Base-by-base conservation (phyloP, 2,888 invertebrate genomes). In the Andrena haemorrhoa region DNA sequence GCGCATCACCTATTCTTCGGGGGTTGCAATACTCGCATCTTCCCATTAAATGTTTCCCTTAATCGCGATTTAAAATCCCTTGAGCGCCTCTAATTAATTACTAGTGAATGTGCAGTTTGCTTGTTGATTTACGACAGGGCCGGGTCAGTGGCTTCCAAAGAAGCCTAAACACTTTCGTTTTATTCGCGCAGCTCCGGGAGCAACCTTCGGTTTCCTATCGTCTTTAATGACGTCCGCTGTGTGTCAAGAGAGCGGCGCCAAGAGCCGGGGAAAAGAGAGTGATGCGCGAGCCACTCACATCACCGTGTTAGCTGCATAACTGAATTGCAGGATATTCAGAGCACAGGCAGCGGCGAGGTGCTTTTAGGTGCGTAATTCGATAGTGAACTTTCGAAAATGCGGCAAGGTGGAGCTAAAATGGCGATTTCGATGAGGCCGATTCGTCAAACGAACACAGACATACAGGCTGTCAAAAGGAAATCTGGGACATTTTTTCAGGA, bases 291-390 rank as follows among this genome's bases (percentile, higher is more conserved):
- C 83, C 68, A 80, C 86, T 86, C 82, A 82, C 81, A 86, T 75
- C 78, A 81, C 79, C 78, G 82, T 79, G 85, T 86, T 86, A 87
- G 87, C 83, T 87, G 70, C 83, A 82, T 90, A 90, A 90, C 89
- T 90, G 83, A 84, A 89, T 90, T 90, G 84, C 84, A 83, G 84
- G 82, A 86, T 87, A 90, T 90, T 90, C 88, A 90, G 87, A 83
- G 88, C 82, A 84, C 86, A 82, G 73, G 78, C 76, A 75, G 83
- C 71, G 83, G 85, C 86, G 83, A 87, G 86, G 83, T 88, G 90
- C 90, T 90, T 90, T 90, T 90, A 90, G 88, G 89, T 87, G 74
- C 82, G 76, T 89, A 90, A 90, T 87, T 89, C 81, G 81, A 90
- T 90, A 89, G 86, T 49, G 84, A 89, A 90, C 88, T 90, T 90